phyloP scores from a whole-genome alignment of 2,888 invertebrate genomes.

The Slavum lentiscoides region DNA sequence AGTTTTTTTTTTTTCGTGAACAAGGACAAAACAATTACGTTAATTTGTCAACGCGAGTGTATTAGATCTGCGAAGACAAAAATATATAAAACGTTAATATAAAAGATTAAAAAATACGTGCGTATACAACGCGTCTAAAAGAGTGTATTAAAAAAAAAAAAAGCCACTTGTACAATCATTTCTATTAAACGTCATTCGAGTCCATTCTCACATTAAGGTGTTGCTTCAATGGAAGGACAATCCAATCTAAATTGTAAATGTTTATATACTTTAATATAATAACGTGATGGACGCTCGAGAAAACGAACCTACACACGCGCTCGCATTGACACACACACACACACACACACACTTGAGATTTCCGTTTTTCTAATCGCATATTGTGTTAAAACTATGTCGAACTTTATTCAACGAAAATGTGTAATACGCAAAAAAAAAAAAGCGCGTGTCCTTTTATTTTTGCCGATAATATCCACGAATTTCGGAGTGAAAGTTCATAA shows the following conservation, averaged over 20 bases:
- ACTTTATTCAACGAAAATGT: no score
- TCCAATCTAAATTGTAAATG: conserved; percentile 48
- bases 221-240: conserved; percentile 42
- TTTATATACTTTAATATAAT: conserved; percentile 43
- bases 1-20: background rate
- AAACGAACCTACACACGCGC: no score
- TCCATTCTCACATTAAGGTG: conserved; percentile 45
- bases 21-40: conserved; percentile 47
- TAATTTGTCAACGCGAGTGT: conserved; percentile 13
- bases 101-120: conserved; percentile 48
- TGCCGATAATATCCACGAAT: no score
- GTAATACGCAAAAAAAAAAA: no score
- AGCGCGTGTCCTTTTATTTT: no score
- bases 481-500: no score
- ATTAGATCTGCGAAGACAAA: conserved; percentile 24
- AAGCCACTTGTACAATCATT: conserved; percentile 46
- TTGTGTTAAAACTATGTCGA: no score
- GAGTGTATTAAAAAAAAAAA: conserved; percentile 31
- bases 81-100: conserved; percentile 31
- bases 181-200: conserved; percentile 41
- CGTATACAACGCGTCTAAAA: conserved; percentile 32
- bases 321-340: no score
- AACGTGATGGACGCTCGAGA: background rate
- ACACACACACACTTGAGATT: no score
- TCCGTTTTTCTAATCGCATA: no score